Conservation (phyloP, 2,888 invertebrate genomes). For the Cryptops parisi region DNA sequence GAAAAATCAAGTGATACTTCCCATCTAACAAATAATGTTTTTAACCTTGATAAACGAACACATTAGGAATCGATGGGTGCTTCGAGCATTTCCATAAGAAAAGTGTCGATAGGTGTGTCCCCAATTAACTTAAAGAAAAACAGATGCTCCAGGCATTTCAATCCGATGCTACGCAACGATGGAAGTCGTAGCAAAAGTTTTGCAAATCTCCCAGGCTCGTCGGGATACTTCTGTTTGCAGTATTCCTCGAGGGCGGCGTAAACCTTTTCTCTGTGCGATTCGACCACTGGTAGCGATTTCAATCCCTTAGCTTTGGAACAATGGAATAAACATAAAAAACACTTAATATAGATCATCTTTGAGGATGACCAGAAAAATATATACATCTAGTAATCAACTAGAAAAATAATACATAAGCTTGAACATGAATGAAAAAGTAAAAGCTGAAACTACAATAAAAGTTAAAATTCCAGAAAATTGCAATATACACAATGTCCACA, state of each 20-base stretch:
- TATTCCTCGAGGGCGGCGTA: slow-evolving; percentile 94
- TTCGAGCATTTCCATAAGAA: slow-evolving; percentile 67
- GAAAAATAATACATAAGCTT: too few relatives aligned
- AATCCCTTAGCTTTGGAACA: slow-evolving; percentile 65
- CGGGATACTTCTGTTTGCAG: slow-evolving; percentile 68
- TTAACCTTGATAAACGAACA: background rate
- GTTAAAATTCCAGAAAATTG: too few relatives aligned
- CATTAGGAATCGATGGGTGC: slow-evolving; percentile 32
- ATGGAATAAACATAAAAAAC: background rate
- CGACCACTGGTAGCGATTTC: slow-evolving; percentile 64
- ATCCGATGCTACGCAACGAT: slow-evolving; percentile 74
- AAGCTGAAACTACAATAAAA: too few relatives aligned
- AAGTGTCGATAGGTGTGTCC: slow-evolving; percentile 68
- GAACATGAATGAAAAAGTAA: too few relatives aligned
- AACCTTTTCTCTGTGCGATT: slow-evolving; percentile 78
- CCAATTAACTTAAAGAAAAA: slow-evolving; percentile 87
- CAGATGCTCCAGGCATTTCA: slow-evolving; percentile 87
- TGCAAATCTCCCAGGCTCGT: slow-evolving; percentile 89
- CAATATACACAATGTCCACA: too few relatives aligned
- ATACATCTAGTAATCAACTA: too few relatives aligned
- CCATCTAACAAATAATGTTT: too few relatives aligned
- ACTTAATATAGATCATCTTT: too few relatives aligned
- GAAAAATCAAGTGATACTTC: too few relatives aligned
- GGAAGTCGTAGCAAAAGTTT: slow-evolving; percentile 79
- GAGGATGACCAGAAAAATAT: too few relatives aligned